Base-by-base conservation (phyloP, 2,888 invertebrate genomes). In the Rhogogaster chlorosoma region DNA sequence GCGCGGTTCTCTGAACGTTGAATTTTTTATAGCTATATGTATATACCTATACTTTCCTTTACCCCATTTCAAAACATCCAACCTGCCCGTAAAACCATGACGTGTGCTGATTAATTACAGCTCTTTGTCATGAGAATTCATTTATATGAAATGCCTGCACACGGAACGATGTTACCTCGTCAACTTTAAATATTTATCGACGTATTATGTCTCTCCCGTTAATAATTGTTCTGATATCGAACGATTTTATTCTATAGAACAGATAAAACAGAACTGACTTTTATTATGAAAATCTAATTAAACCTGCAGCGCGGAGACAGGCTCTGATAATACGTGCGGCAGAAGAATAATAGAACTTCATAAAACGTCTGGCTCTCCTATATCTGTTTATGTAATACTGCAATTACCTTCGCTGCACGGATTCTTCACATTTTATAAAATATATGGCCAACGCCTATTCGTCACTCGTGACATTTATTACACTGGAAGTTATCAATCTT, bases 401-500 rank as follows among this genome's bases (percentile, higher is more conserved):
- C 29, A 29, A 77, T 77, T 38, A 53, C 7, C 18, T 12, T 53
- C 6, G 15, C 18, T 5, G 53, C 18, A 26, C 32, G 53, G 53
- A 26, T 77, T 77, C 18, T 45, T 53, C 53, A 18, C 53, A 29
- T 26, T 49, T 75, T 26, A 29, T 29, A 15, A 77, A 49, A 77
- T 53, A 77, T 77, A 26, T 15, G 18, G 29, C 22, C 22, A 22
- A 80, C 61, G 61, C 38, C 80, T 61, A 80, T 80, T 38, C 80
- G 80, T 57, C 80, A 80, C 57, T 57, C 61, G 38, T 22, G 80
- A 57, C 61, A 26, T 61, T 80, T 80, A 61, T 61, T 57, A 36
- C 32, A 80, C 80, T 12, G 38, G 38, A 61, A 80, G 80, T 57
- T 80, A 80, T 61, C 80, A 80, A 80, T 80, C 61, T 80, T 80